These are phyloP conservation scores for Hemicordylus capensis DNA, from an alignment of 2,113 vertebrate species.

Conservation along the genomic window DNA sequence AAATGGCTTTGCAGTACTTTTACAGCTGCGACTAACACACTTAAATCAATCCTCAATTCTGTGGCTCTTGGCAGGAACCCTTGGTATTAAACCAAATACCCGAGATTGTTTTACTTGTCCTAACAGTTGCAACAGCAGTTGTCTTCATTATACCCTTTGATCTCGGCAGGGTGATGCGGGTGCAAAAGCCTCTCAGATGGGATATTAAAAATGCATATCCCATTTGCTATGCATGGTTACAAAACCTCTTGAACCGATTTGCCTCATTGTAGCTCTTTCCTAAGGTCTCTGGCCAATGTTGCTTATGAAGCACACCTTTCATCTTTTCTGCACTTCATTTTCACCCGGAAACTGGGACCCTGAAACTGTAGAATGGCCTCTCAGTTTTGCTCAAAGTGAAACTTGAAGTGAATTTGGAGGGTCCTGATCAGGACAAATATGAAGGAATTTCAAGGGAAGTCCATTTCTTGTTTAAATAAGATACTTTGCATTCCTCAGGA, in stretches of 20 bases:
- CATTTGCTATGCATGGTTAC: background rate
- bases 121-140: constrained; percentile 10
- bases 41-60: constrained; percentile 1
- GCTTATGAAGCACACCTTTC: background rate
- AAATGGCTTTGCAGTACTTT: background rate
- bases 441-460: background rate
- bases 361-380: background rate
- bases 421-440: background rate
- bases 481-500: too few species aligned
- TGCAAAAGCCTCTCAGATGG: background rate
- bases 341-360: background rate
- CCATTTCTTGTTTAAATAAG: background rate
- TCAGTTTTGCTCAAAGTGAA: background rate
- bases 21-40: constrained; percentile 2
- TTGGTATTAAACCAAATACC: background rate
- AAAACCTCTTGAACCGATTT: background rate
- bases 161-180: background rate
- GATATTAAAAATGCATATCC: background rate
- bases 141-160: background rate
- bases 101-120: background rate
- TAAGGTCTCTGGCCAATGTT: background rate
- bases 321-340: background rate
- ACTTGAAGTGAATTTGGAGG: background rate
- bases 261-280: background rate
- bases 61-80: constrained; percentile 7